A percentile compares a stretch with the other conserved stretches of the same genome.
These are phyloP conservation scores for Lepidocolaptes lacrymiger DNA, from an alignment of 2,797 vertebrate genomes.

Conservation along the genomic window DNA sequence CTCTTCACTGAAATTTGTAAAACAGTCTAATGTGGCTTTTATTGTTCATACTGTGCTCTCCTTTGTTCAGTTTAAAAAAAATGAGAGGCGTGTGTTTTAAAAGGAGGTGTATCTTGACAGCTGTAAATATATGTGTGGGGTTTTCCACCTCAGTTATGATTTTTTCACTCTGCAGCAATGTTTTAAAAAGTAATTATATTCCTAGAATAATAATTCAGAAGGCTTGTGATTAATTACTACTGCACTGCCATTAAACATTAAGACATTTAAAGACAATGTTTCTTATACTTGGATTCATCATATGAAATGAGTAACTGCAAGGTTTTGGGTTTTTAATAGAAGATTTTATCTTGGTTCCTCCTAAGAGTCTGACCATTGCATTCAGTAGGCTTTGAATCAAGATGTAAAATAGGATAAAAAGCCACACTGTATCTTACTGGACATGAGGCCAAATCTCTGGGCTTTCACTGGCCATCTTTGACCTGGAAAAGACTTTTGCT, in stretches of 20 bases:
- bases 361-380: background rate
- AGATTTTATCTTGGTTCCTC: background rate
- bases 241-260: background rate
- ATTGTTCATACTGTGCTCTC: background rate
- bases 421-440: background rate
- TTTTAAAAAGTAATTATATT: background rate
- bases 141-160: background rate
- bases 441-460: background rate
- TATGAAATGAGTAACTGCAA: background rate
- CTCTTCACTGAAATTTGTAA: background rate
- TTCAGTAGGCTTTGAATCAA: background rate
- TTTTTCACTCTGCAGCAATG: background rate
- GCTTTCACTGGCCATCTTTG: background rate
- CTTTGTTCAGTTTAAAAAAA: background rate
- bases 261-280: background rate
- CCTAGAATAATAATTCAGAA: background rate
- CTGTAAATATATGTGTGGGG: background rate
- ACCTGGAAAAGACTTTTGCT: background rate
- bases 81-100: background rate
- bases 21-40: background rate
- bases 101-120: background rate
- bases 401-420: background rate
- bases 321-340: background rate
- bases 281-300: background rate
- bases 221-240: conserved; percentile 12